Conservation (phyloP, 2,888 invertebrate genomes). For the Andrena minutula region DNA sequence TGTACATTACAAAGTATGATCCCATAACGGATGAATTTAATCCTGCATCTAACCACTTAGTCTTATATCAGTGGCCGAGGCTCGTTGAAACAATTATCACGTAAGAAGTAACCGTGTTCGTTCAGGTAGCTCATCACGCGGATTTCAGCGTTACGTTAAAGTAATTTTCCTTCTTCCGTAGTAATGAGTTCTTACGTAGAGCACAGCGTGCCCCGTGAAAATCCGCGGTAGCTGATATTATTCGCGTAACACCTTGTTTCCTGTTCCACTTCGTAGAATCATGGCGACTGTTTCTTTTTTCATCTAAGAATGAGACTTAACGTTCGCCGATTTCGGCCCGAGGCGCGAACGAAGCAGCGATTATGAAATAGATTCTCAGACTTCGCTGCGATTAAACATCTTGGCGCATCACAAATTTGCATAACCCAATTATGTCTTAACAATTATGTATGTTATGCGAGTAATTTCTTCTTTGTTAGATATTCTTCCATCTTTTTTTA, state of each 20-base stretch:
- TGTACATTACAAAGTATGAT: not conserved
- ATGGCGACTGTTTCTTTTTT: conserved; percentile 9
- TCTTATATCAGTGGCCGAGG: not conserved
- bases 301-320: not conserved
- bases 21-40: conserved; percentile 13
- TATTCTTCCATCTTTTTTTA: too few species aligned
- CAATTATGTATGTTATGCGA: too few species aligned
- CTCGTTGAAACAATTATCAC: conserved; percentile 56
- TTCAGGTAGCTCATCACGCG: conserved; percentile 35
- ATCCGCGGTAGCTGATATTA: conserved; percentile 29
- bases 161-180: conserved; percentile 53
- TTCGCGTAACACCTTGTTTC: conserved; percentile 39
- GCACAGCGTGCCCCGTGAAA: conserved; percentile 28
- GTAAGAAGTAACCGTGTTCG: conserved; percentile 49
- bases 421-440: too few species aligned
- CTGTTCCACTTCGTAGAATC: conserved; percentile 46
- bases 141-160: conserved; percentile 27
- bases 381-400: not conserved
- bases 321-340: conserved; percentile 26
- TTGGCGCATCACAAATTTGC: too few species aligned
- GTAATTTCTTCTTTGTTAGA: too few species aligned
- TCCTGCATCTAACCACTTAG: conserved; percentile 1
- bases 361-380: conserved; percentile 11
- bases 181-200: conserved; percentile 29
- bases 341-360: not conserved